A percentile compares a stretch with the other conserved stretches of the same genome.
phyloP scores from a whole-genome alignment of 2,888 invertebrate genomes.

The Selenia dentaria region DNA sequence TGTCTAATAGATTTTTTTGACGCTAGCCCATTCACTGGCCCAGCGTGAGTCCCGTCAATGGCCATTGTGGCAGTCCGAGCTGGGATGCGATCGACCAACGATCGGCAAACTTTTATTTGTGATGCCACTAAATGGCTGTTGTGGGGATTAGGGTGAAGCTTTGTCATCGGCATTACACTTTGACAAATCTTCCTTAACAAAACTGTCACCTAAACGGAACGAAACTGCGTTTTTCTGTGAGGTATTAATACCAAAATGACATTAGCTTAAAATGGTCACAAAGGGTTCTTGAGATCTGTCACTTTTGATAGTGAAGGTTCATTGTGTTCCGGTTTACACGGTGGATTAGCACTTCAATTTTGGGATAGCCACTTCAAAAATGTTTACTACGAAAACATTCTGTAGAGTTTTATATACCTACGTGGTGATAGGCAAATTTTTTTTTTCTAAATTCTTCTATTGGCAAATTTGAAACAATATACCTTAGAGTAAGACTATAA shows the following conservation, averaged over 20 bases:
- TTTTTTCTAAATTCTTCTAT: too few relatives aligned
- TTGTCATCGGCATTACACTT: conserved; percentile 66
- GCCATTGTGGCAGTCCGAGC: conserved; percentile 71
- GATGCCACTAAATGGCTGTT: conserved; percentile 81
- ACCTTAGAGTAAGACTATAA: too few relatives aligned
- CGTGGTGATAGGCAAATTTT: too few relatives aligned
- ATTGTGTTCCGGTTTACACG: conserved; percentile 65
- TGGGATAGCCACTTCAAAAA: conserved; percentile 51
- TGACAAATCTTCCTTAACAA: conserved; percentile 50
- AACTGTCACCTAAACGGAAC: conserved; percentile 36
- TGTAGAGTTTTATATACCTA: too few relatives aligned
- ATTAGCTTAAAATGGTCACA: conserved; percentile 52
- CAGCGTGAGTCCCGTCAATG: conserved; percentile 80
- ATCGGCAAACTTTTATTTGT: conserved; percentile 77
- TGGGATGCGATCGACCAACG: conserved; percentile 54
- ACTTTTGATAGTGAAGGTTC: conserved; percentile 61
- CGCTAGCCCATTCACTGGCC: conserved; percentile 74
- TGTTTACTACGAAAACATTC: conserved; percentile 41
- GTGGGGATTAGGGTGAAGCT: conserved; percentile 77
- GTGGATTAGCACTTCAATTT: conserved; percentile 66
- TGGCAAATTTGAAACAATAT: too few relatives aligned
- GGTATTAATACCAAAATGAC: conserved; percentile 41
- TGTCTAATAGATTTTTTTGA: conserved; percentile 82
- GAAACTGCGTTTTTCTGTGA: conserved; percentile 1
- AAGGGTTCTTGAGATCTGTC: conserved; percentile 72